Percentiles rank a stretch among this genome's conserved stretches.
Evolutionary conservation across 64 coral and sea anemone species (phyloP).

Genomic region (Astreopora myriophthalma): DNA sequence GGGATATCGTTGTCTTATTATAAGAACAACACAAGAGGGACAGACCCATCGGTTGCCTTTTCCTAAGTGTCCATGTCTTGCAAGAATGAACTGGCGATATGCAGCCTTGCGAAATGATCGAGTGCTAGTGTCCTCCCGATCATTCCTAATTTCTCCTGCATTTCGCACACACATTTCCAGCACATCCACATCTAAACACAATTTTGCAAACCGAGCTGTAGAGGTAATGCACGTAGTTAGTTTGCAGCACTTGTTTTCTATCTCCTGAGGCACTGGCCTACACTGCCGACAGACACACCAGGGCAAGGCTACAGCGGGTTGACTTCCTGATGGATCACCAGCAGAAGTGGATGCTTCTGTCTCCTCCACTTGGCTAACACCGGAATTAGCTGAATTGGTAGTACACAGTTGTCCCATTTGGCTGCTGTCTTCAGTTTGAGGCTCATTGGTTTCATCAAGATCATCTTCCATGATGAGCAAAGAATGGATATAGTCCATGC

Average conservation of each 20-base stretch:
- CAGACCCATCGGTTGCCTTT: slow-evolving; percentile 19
- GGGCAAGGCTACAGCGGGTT: background rate
- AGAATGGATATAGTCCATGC: slow-evolving; percentile 51
- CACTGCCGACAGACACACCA: slow-evolving; percentile 48
- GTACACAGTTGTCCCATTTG: background rate
- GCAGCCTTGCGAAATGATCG: slow-evolving; percentile 25
- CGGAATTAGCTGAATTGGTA: background rate
- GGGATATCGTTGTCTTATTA: slow-evolving; percentile 5
- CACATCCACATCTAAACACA: slow-evolving; percentile 26
- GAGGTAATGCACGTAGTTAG: background rate
- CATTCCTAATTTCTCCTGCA: slow-evolving; percentile 4
- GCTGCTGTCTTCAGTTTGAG: background rate
- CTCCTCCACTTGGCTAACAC: background rate
- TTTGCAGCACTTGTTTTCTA: slow-evolving; percentile 27
- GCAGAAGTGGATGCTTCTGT: background rate
- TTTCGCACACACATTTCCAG: background rate
- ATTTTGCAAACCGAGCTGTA: background rate
- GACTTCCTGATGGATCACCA: background rate
- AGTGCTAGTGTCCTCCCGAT: slow-evolving; percentile 12
- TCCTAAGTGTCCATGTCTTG: slow-evolving; percentile 11
- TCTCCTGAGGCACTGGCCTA: slow-evolving; percentile 1
- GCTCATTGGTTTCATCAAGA: slow-evolving; percentile 2
- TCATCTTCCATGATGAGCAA: slow-evolving; percentile 64
- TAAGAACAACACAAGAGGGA: slow-evolving; percentile 49
- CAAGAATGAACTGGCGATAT: slow-evolving; percentile 36